These are phyloP conservation scores for Aplocera efformata DNA, from an alignment of 2,888 invertebrate genomes.

Conservation along the genomic window DNA sequence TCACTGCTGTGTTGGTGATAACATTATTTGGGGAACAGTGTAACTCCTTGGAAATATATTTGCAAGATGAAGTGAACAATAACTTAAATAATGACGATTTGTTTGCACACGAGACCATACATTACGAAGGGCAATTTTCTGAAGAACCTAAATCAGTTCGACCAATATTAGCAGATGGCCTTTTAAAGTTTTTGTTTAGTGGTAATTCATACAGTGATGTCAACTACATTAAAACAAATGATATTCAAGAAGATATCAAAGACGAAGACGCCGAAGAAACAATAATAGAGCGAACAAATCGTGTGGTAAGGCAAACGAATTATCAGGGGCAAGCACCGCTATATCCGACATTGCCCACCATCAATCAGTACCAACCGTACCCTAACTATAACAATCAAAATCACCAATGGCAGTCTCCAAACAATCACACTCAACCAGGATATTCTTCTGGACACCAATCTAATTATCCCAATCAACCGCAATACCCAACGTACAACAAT, in stretches of 20 bases:
- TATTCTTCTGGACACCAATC: slow-evolving; percentile 11
- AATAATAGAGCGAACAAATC: slow-evolving; percentile 18
- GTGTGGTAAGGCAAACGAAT: slow-evolving; percentile 37
- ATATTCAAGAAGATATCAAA: slow-evolving; percentile 3
- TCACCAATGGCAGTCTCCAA: slow-evolving; percentile 3
- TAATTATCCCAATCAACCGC: slow-evolving; percentile 5
- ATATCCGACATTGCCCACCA: slow-evolving; percentile 40
- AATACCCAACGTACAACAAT: slow-evolving; percentile 2
- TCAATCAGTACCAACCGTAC: slow-evolving; percentile 4
- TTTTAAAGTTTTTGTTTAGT: slow-evolving; percentile 6
- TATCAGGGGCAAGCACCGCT: slow-evolving; percentile 31
- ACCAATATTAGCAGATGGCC: background rate
- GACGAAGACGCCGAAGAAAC: slow-evolving; percentile 1
- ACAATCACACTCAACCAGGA: slow-evolving; percentile 13
- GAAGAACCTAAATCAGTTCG: slow-evolving; percentile 1
- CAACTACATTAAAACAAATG: slow-evolving; percentile 1
- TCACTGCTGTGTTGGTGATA: slow-evolving; percentile 28
- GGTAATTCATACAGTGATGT: background rate
- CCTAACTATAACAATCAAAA: slow-evolving; percentile 11
- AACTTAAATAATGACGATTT: slow-evolving; percentile 10
- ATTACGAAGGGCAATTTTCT: background rate
- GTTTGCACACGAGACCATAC: slow-evolving; percentile 1
- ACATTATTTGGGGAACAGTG: slow-evolving; percentile 30
- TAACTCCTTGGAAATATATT: slow-evolving; percentile 25
- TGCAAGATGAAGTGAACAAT: slow-evolving; percentile 11